Evolutionary conservation across 1,140 invertebrate species (phyloP).

Genomic region (Philopotamus ludificatus): DNA sequence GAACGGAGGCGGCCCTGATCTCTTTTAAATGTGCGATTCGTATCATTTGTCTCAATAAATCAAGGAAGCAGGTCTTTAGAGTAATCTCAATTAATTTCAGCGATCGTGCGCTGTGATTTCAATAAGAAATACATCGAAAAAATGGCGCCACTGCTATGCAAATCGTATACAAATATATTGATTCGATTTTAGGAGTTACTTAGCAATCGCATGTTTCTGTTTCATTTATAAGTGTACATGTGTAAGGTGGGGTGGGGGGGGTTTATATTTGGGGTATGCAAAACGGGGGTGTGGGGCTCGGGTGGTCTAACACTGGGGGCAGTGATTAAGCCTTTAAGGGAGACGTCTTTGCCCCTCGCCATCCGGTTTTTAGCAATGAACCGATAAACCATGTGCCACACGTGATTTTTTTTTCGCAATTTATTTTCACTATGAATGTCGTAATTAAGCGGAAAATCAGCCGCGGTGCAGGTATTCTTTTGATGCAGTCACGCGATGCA

Average conservation of each 20-base stretch:
- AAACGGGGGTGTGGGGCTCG: not conserved
- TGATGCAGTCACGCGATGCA: slow-evolving; percentile 21
- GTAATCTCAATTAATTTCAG: not conserved
- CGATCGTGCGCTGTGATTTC: not conserved
- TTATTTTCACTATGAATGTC: not conserved
- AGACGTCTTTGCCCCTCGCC: slow-evolving; percentile 29
- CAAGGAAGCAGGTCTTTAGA: not conserved
- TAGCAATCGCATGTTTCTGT: slow-evolving; percentile 31
- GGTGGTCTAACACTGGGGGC: slow-evolving; percentile 1
- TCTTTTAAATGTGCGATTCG: not conserved
- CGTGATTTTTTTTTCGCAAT: not conserved
- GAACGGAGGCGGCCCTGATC: slow-evolving; percentile 9
- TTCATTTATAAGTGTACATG: slow-evolving; percentile 29
- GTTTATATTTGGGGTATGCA: slow-evolving; percentile 24
- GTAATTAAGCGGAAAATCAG: not conserved
- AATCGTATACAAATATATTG: slow-evolving; percentile 26
- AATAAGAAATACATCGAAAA: no score
- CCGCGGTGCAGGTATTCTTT: not conserved
- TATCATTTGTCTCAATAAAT: not conserved
- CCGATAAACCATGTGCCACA: slow-evolving; percentile 24
- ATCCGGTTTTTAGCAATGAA: slow-evolving; percentile 23
- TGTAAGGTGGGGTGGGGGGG: slow-evolving; percentile 16
- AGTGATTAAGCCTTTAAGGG: slow-evolving; percentile 38
- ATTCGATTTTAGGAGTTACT: slow-evolving; percentile 30
- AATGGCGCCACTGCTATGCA: no score